Percentiles rank a stretch among this genome's conserved stretches.
Conservation (phyloP, 2,113 vertebrate genomes). For the Cinclus mexicanus region DNA sequence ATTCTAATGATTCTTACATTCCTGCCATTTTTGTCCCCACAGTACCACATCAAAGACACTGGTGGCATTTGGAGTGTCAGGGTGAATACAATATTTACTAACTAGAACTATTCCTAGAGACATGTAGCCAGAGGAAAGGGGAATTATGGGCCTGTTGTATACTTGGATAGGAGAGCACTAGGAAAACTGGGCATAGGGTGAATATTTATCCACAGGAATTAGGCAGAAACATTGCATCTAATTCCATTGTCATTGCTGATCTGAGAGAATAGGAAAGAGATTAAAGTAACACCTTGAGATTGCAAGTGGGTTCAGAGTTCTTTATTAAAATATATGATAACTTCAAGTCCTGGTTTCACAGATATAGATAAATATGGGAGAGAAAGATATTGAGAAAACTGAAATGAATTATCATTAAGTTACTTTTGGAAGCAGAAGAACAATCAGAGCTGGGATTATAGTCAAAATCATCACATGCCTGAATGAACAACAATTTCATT, state of each 20-base stretch:
- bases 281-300: neutral
- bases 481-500: neutral
- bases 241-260: neutral
- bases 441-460: neutral
- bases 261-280: neutral
- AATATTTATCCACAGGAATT: neutral
- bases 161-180: neutral
- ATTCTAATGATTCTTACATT: slow-evolving; percentile 9
- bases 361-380: neutral
- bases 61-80: slow-evolving; percentile 6
- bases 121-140: neutral
- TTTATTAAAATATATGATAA: neutral
- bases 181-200: neutral
- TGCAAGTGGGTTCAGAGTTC: neutral
- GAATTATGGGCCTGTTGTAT: neutral
- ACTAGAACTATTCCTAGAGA: slow-evolving; percentile 14
- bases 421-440: neutral
- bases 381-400: neutral
- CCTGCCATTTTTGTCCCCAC: slow-evolving; percentile 30
- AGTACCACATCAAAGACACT: slow-evolving; percentile 12
- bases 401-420: neutral
- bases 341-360: neutral
- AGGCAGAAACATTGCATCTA: neutral
- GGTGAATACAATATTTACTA: slow-evolving; percentile 15
- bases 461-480: neutral